These are phyloP conservation scores for Takifugu flavidus DNA, from an alignment of 2,113 vertebrate species.

Conservation along the genomic window DNA sequence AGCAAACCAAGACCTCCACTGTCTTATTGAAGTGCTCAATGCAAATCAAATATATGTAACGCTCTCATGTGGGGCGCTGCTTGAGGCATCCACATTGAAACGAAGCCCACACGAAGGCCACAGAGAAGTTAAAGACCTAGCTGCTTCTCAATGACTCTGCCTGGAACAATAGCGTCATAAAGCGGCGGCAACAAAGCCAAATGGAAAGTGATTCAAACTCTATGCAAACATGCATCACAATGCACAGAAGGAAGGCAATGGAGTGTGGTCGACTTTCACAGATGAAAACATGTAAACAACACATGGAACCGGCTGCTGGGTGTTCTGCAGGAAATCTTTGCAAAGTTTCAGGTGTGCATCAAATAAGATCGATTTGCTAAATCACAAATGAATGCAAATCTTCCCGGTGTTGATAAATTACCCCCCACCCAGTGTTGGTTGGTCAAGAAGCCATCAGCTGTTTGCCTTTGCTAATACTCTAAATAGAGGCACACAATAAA, in stretches of 20 bases:
- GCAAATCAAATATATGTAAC: too few relatives aligned
- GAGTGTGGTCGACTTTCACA: not conserved
- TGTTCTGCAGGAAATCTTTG: too few relatives aligned
- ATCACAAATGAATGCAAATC: too few relatives aligned
- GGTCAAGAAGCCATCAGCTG: too few relatives aligned
- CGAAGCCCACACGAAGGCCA: slow-evolving; percentile 8
- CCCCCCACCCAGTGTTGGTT: too few relatives aligned
- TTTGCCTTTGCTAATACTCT: not conserved
- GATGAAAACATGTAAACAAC: not conserved
- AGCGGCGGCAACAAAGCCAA: slow-evolving; percentile 20
- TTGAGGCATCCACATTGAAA: slow-evolving; percentile 14
- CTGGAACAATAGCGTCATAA: slow-evolving; percentile 6
- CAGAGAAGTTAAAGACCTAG: slow-evolving; percentile 14
- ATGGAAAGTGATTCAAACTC: slow-evolving; percentile 5
- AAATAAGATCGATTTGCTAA: too few relatives aligned
- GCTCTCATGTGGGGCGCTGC: not conserved
- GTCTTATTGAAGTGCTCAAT: too few relatives aligned
- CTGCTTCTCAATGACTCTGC: slow-evolving; percentile 3
- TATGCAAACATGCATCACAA: not conserved
- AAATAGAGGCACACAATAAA: not conserved
- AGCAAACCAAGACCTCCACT: too few relatives aligned
- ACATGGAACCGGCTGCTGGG: too few relatives aligned
- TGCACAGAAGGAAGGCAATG: too few relatives aligned
- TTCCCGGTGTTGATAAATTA: too few relatives aligned
- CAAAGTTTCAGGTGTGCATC: too few relatives aligned